Base-by-base conservation (phyloP, 2,888 invertebrate genomes). In the Lepetodrilus schrolli region DNA sequence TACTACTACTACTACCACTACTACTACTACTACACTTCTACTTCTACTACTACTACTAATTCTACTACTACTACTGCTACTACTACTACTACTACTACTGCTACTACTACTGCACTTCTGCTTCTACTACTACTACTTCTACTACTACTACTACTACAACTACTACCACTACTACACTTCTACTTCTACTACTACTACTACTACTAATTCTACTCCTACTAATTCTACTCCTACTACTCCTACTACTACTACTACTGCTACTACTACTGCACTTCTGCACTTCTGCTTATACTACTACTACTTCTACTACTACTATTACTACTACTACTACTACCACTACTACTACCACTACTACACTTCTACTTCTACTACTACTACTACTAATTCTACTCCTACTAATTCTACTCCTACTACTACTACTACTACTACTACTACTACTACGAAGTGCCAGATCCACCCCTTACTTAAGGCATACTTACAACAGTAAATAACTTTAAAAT, bases 361-460 rank as follows among this genome's bases (percentile, higher is more conserved):
- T 65, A 65, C 65, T 65, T 20, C 65, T 65, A n/a, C n/a, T n/a
- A n/a, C n/a, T n/a, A n/a, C n/a, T n/a, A n/a, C n/a, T n/a, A n/a
- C n/a, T n/a, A n/a, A n/a, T n/a, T n/a, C n/a, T n/a, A n/a, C n/a
- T n/a, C n/a, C n/a, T n/a, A n/a, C n/a, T n/a, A n/a, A n/a, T n/a
- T n/a, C n/a, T n/a, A n/a, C n/a, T n/a, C n/a, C n/a, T n/a, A n/a
- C n/a, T n/a, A n/a, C n/a, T n/a, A 65, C 65, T 65, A 65, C 65
- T 65, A 21, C 65, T 65, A 65, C 65, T 65, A 65, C 65, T 65
- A 65, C 65, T 65, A 65, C 65, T 65, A 65, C 65, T n/a, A n/a
- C n/a, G n/a, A n/a, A n/a, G n/a, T n/a, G n/a, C n/a, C 20, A 50
- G n/a, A n/a, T n/a, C 50, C 20, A 50, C 50, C 20, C 10, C 50